These are phyloP conservation scores for Formicarius rufipectus DNA, from an alignment of 2,113 vertebrate species.

Conservation along the genomic window DNA sequence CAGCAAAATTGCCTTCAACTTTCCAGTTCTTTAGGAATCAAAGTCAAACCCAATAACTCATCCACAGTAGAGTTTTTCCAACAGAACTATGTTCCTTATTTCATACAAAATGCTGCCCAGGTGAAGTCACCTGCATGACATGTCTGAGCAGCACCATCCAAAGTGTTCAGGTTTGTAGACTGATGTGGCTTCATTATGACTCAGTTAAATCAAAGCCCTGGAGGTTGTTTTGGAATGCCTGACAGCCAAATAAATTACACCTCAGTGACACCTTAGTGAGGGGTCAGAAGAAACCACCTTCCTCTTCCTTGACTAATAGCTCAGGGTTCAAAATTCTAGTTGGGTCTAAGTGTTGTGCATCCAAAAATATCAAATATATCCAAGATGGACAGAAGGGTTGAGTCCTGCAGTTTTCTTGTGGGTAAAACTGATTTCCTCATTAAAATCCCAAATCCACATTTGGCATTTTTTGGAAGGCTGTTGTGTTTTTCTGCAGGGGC, in stretches of 20 bases:
- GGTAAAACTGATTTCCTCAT: not conserved
- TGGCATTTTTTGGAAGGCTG: not conserved
- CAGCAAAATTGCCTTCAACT: constrained; percentile 1
- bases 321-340: not conserved
- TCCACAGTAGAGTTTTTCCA: not conserved
- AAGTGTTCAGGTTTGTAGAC: not conserved
- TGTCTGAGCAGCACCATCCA: not conserved
- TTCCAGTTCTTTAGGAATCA: constrained; percentile 12
- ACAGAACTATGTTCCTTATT: not conserved
- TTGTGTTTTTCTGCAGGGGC: not conserved
- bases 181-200: constrained; percentile 37
- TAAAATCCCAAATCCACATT: not conserved
- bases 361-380: not conserved
- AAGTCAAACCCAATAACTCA: not conserved
- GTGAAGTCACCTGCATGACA: not conserved
- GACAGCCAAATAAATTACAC: constrained; percentile 14
- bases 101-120: not conserved
- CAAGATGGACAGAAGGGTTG: not conserved
- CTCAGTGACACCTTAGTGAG: not conserved
- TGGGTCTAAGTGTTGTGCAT: not conserved
- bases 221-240: constrained; percentile 30
- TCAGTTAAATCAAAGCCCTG: constrained; percentile 51
- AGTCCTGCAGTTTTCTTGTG: not conserved
- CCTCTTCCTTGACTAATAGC: not conserved
- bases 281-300: constrained; percentile 44